Percentiles rank a stretch among this genome's conserved stretches.
Conservation (phyloP, 2,797 vertebrate genomes). For the Cygnus olor region DNA sequence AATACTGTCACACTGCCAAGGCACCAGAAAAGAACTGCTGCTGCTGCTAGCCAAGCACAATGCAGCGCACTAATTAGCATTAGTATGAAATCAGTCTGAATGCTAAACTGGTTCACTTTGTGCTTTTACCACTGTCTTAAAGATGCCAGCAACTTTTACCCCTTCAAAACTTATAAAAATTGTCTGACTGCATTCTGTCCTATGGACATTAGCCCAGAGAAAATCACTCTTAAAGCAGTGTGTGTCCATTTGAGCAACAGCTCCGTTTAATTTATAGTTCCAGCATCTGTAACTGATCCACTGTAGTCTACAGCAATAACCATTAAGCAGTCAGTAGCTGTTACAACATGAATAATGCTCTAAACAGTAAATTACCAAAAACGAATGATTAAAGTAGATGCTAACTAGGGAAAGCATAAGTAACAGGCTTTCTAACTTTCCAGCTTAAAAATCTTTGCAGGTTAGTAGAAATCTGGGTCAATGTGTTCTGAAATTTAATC, state of each 20-base stretch:
- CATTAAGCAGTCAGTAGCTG: not conserved
- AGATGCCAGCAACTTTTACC: not conserved
- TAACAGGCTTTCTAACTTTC: not conserved
- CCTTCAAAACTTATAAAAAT: not conserved
- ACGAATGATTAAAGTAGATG: not conserved
- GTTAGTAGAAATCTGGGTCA: slow-evolving; percentile 23
- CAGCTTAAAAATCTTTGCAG: not conserved
- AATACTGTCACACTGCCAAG: not conserved
- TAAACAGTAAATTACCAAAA: not conserved
- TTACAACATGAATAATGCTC: not conserved
- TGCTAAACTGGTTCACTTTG: not conserved
- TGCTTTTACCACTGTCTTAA: not conserved
- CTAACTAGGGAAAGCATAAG: not conserved
- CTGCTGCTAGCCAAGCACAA: not conserved
- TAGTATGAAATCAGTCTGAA: not conserved
- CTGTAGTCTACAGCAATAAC: not conserved
- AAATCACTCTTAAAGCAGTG: not conserved
- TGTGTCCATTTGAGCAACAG: not conserved
- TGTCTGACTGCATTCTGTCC: not conserved
- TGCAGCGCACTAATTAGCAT: not conserved
- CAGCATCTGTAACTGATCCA: not conserved
- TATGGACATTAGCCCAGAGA: not conserved
- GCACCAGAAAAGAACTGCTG: not conserved
- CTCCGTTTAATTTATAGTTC: not conserved
- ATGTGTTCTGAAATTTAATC: not conserved